Base-by-base conservation (phyloP, 2,888 invertebrate genomes). In the Euplagia quadripunctaria region DNA sequence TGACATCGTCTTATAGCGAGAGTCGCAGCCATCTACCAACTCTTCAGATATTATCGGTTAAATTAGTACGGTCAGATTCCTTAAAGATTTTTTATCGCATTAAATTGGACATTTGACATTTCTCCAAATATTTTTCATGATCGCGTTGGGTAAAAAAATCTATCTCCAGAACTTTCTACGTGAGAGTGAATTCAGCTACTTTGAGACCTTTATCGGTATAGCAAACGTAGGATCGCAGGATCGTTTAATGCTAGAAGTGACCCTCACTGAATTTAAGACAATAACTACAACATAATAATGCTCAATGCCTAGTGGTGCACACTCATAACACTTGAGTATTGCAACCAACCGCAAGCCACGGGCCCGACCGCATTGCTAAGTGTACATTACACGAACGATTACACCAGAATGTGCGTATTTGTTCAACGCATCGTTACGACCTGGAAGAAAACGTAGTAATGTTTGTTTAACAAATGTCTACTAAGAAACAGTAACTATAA, bases 361-460 rank as follows among this genome's bases (percentile, higher is more conserved):
- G 75, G 73, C 81, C 75, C 81, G 70, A 85, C 86, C 86, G 81
- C 83, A 79, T 72, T 76, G 79, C 81, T 79, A 64, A 74, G 79
- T 75, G 78, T 82, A 79, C 82, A 88, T 90, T 90, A 89, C 87
- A 86, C 86, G 87, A 87, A 87, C 89, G 86, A 91, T 91, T 91
- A 89, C 83, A 86, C 81, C 80, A 85, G 86, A 86, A 88, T 88
- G 87, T 68, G 52, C 73, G 31, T 74, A 70, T 75, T 72, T 64
- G 14, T 43, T 55, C 55, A 42, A 68, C 42, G 55, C 42, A 52
- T 42, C n/a, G n/a, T 67, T 31, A 17, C 20, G 20, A 43, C 31
- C 31, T 31, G 31, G 31, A 31, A 31, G 31, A 31, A 31, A 31
- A 31, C 1, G 31, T 31, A 31, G 31, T 2, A 31, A 1, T 31